phyloP scores from a whole-genome alignment of 2,113 vertebrate species.

The Sturnira hondurensis region DNA sequence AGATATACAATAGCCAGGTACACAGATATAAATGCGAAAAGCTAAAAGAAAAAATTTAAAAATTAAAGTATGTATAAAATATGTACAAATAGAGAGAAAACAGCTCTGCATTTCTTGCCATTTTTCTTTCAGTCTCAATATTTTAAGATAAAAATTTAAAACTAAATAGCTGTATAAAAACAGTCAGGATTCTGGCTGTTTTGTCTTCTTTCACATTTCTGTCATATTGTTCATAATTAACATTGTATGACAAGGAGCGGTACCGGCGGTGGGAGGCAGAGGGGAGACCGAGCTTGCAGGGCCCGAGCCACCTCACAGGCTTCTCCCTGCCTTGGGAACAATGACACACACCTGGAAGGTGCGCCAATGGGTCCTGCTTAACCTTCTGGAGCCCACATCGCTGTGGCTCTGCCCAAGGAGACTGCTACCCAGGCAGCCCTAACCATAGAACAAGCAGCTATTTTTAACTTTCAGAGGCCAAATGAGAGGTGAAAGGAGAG shows the following conservation, averaged over 20 bases:
- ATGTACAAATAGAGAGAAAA: not conserved
- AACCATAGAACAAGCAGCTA: not conserved
- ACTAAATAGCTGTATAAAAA: not conserved
- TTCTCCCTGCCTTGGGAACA: not conserved
- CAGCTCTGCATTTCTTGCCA: not conserved
- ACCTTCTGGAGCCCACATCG: not conserved
- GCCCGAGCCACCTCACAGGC: not conserved
- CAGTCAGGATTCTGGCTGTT: not conserved
- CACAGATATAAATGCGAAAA: not conserved
- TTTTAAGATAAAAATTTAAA: not conserved
- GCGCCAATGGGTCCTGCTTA: not conserved
- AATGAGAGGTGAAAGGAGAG: not conserved
- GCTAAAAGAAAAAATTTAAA: not conserved
- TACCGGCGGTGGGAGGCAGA: not conserved
- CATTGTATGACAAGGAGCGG: not conserved
- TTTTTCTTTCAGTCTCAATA: not conserved
- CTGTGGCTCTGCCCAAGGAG: not conserved
- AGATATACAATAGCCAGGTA: not conserved
- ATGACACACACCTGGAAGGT: not conserved
- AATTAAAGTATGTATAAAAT: not conserved
- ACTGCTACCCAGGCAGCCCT: accelerated
- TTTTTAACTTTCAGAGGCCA: not conserved
- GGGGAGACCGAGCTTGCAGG: not conserved
- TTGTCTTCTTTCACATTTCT: not conserved
- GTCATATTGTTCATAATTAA: not conserved